Base-by-base conservation (phyloP, 2,888 invertebrate species). In the Anoplius nigerrimus region DNA sequence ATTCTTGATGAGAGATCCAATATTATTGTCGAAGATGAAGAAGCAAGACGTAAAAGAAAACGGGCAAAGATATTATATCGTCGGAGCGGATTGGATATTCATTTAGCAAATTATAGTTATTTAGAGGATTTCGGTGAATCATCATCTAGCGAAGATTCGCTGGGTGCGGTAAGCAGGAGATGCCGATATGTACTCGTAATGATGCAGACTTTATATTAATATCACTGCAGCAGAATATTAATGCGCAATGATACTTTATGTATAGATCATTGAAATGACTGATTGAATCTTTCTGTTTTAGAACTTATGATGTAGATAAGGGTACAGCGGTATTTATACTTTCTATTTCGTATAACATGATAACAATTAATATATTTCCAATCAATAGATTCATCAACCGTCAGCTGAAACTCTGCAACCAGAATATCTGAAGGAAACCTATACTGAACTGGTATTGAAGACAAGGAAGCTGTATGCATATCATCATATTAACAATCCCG, bases 401-500 rank as follows among this genome's bases (percentile, higher is more conserved):
- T 34, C 34, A 34, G 11, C 11, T 1, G 34, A 34, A 34, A 8
- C 11, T 6, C 1, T 13, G 18, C 57, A 57, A 34, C 54, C 64
- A 16, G 68, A 72, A 61, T 0, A 66, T 54, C 74, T 86, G 43
- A 85, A 86, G 72, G 60, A 81, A 45, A 70, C 61, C 13, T 83
- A 84, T 46, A 73, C 81, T 6, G 73, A 84, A 34, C 71, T 81
- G 34, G 75, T 87, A 60, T 55, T 88, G 42, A 77, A 82, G 57
- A 78, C 83, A 16, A 82, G 88, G 64, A 71, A 80, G 57, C 64
- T 78, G 3, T 88, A 88, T 63, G 61, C 84, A 2, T 73, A 85
- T 18, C 79, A 87, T 21, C 88, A 89, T 58, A 58, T 71, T 24
- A 72, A 80, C 27, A 85, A 86, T 62, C 87, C 88, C n/a, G 89